Evolutionary conservation across 2,797 vertebrate genomes (phyloP).

Genomic region (Diglossa cyanea): DNA sequence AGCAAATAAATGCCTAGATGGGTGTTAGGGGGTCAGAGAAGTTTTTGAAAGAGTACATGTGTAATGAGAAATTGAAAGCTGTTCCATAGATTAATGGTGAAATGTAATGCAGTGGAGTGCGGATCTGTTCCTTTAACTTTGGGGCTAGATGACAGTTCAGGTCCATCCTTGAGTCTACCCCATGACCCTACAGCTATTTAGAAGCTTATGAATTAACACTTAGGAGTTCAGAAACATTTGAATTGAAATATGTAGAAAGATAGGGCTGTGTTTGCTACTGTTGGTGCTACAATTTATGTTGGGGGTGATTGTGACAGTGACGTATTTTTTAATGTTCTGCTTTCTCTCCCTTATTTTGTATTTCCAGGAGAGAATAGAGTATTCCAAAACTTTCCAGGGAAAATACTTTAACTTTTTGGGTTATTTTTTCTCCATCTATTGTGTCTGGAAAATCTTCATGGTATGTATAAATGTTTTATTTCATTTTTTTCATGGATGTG

Average conservation of each 20-base stretch:
- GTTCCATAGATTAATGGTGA: background rate
- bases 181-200: background rate
- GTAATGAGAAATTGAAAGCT: background rate
- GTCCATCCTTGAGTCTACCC: background rate
- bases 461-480: slow-evolving; percentile 74
- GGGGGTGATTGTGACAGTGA: background rate
- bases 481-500: background rate
- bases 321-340: background rate
- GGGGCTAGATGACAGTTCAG: background rate
- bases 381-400: slow-evolving; percentile 98
- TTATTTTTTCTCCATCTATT: slow-evolving; percentile 99
- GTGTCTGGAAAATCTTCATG: slow-evolving; percentile 99
- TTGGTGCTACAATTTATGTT: background rate
- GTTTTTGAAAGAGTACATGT: background rate
- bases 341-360: background rate
- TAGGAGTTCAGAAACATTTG: background rate
- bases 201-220: background rate
- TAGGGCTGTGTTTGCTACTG: background rate
- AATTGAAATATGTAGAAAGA: background rate
- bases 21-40: background rate
- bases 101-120: background rate
- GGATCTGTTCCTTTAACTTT: background rate
- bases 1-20: background rate
- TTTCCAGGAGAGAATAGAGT: slow-evolving; percentile 94
- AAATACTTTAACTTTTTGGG: slow-evolving; percentile 98